Percentiles rank a stretch among this genome's conserved stretches.
These are phyloP conservation scores for Oryzias woworae DNA, from an alignment of 2,113 vertebrate species.

Conservation along the genomic window DNA sequence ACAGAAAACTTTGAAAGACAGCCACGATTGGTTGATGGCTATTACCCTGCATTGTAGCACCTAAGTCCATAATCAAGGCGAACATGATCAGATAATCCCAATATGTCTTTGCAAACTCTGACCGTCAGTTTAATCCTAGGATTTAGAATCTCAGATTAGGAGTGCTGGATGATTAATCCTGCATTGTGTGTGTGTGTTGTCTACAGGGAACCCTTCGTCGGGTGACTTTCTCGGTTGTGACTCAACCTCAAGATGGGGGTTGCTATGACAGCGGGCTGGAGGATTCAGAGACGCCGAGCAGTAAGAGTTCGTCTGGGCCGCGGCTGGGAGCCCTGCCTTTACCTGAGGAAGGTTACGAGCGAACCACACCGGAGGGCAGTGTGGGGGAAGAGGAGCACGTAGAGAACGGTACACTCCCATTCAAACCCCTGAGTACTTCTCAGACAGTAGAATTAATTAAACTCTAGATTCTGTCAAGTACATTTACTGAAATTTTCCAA, in stretches of 20 bases:
- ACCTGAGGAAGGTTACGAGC: conserved; percentile 93
- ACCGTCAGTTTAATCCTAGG: conserved; percentile 58
- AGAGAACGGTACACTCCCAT: conserved; percentile 82
- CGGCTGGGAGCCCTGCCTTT: conserved; percentile 90
- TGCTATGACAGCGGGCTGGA: conserved; percentile 96
- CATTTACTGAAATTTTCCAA: conserved; percentile 12
- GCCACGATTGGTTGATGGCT: conserved; percentile 60
- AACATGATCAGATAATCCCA: conserved; percentile 67
- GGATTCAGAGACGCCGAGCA: conserved; percentile 96
- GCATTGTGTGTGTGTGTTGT: conserved; percentile 65
- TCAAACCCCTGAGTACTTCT: background rate
- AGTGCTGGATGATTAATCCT: conserved; percentile 69
- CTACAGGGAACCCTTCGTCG: conserved; percentile 91
- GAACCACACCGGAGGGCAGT: conserved; percentile 94
- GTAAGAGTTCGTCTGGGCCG: conserved; percentile 93
- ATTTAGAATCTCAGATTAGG: conserved; percentile 66
- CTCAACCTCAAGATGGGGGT: conserved; percentile 90
- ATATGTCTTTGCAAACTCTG: conserved; percentile 60
- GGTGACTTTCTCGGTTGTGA: conserved; percentile 96
- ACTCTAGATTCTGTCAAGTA: background rate
- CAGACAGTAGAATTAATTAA: background rate
- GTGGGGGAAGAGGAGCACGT: conserved; percentile 97
- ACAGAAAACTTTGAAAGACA: conserved; percentile 45
- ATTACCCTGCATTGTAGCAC: conserved; percentile 59
- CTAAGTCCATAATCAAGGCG: conserved; percentile 65